Evolutionary conservation across 1,140 invertebrate species (phyloP).

Genomic region (Drosophila repleta): DNA sequence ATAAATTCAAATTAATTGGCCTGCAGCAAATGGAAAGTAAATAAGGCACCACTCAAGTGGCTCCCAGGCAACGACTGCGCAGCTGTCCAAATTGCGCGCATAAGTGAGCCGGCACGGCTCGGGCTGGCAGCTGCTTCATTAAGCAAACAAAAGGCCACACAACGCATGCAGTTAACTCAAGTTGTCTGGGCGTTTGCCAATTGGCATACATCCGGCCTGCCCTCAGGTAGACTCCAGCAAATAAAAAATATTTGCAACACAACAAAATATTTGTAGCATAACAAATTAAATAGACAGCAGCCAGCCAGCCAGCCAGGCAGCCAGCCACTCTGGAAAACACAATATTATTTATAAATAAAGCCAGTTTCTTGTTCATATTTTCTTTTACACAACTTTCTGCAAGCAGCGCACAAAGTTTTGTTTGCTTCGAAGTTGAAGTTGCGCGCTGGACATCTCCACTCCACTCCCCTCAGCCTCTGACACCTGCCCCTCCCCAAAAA

Average conservation of each 20-base stretch:
- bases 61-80: slow-evolving; percentile 3
- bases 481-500: slow-evolving; percentile 22
- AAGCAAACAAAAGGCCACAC: too few species aligned
- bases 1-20: slow-evolving; percentile 65
- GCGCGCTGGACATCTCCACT: slow-evolving; percentile 9
- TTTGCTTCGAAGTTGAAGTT: slow-evolving; percentile 22
- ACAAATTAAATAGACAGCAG: not conserved
- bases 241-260: too few species aligned
- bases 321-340: not conserved
- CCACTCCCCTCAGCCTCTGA: slow-evolving; percentile 8
- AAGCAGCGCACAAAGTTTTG: not conserved
- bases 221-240: too few species aligned
- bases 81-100: slow-evolving; percentile 25
- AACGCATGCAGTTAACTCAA: slow-evolving; percentile 32
- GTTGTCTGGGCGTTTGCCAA: slow-evolving; percentile 21
- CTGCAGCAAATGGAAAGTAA: slow-evolving; percentile 46
- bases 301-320: too few species aligned
- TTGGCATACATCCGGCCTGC: not conserved
- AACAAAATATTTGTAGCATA: not conserved
- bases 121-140: too few species aligned
- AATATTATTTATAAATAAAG: not conserved
- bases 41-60: slow-evolving; percentile 45
- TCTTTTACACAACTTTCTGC: not conserved
- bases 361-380: not conserved
- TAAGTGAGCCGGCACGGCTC: too few species aligned